These are phyloP conservation scores for Mallotus villosus DNA, from an alignment of 2,797 vertebrate species.

Conservation along the genomic window DNA sequence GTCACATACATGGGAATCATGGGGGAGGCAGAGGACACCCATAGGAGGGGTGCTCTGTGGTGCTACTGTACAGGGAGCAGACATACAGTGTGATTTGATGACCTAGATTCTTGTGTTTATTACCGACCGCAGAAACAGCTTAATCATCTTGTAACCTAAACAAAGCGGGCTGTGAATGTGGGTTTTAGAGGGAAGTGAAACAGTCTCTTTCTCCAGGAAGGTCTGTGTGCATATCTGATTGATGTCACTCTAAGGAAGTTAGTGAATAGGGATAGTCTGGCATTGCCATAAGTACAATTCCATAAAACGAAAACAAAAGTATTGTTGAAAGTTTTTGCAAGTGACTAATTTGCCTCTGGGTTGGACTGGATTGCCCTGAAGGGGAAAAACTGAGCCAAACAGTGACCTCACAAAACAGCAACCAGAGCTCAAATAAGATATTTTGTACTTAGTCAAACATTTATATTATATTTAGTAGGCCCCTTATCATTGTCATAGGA, in stretches of 20 bases:
- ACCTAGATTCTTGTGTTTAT: not conserved
- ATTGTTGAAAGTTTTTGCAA: too few relatives aligned
- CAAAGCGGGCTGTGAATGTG: conserved; percentile 3
- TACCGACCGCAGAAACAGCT: not conserved
- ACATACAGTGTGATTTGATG: too few relatives aligned
- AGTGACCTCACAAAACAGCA: too few relatives aligned
- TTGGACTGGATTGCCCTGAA: not conserved
- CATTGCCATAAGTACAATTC: too few relatives aligned
- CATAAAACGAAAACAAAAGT: too few relatives aligned
- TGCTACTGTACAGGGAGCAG: too few relatives aligned
- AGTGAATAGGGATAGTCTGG: not conserved
- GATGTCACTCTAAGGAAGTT: conserved; percentile 10
- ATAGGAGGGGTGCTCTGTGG: not conserved
- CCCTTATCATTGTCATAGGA: not conserved
- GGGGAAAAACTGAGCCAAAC: not conserved
- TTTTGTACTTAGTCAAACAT: too few relatives aligned
- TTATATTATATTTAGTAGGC: too few relatives aligned
- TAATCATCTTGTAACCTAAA: not conserved
- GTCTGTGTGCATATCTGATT: not conserved
- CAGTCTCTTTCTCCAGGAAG: not conserved
- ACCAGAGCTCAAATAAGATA: too few relatives aligned
- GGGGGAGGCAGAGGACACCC: not conserved
- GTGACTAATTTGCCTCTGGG: not conserved
- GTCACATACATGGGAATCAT: too few relatives aligned
- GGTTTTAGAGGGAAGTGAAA: not conserved